Conservation (phyloP, 2,888 invertebrate genomes). For the Hyposoter dolosus region DNA sequence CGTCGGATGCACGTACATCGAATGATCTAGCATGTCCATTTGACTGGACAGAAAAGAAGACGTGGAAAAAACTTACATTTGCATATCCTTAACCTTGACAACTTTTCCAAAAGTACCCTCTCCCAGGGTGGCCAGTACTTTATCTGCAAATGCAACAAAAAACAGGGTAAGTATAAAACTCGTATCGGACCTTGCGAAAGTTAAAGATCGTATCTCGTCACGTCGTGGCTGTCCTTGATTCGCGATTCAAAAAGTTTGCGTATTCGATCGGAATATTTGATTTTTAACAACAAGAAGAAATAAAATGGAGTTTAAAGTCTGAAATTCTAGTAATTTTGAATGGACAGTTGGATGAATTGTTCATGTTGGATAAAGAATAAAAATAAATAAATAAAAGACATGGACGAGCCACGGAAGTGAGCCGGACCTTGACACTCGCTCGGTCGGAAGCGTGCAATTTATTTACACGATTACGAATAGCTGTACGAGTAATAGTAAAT, state of each 20-base stretch:
- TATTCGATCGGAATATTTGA: background rate
- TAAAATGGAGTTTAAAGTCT: background rate
- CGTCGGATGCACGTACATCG: background rate
- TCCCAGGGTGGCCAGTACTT: conserved; percentile 98
- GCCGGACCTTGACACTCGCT: conserved; percentile 62
- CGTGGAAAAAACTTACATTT: conserved; percentile 90
- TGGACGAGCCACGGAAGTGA: conserved; percentile 52
- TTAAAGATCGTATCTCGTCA: conserved; percentile 53
- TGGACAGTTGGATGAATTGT: background rate
- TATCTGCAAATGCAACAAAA: conserved; percentile 95
- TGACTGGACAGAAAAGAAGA: conserved; percentile 31
- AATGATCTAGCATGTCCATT: conserved; percentile 16
- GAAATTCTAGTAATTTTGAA: background rate
- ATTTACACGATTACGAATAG: conserved; percentile 68
- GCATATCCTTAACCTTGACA: conserved; percentile 98
- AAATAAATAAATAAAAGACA: background rate
- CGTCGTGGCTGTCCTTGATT: conserved; percentile 46
- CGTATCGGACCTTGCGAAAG: conserved; percentile 77
- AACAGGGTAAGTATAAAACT: conserved; percentile 81
- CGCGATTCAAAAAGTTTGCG: conserved; percentile 4
- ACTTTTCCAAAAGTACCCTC: conserved; percentile 99
- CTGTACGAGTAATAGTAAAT: conserved; percentile 61
- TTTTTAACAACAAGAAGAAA: conserved; percentile 1
- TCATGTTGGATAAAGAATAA: conserved; percentile 1
- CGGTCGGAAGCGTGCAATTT: conserved; percentile 67